These are phyloP conservation scores for Todiramphus saurophagus DNA, from an alignment of 2,113 vertebrate genomes.

Conservation along the genomic window DNA sequence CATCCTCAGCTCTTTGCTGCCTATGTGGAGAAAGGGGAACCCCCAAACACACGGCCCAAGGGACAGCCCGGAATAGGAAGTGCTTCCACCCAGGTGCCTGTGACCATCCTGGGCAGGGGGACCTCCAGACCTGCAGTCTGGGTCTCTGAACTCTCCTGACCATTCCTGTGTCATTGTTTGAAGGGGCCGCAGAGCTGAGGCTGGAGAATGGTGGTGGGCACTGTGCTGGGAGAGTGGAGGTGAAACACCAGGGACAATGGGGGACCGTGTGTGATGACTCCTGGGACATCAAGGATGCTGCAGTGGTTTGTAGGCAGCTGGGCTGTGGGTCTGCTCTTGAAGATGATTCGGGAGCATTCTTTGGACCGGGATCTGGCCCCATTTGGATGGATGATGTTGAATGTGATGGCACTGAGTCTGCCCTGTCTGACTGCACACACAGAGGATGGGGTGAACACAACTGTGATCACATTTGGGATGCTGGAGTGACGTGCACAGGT, in stretches of 20 bases:
- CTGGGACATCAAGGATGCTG: neutral
- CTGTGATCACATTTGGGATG: neutral
- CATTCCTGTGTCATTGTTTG: neutral
- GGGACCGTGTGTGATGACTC: neutral
- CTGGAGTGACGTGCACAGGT: neutral
- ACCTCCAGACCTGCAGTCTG: no score
- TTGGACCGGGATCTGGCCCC: neutral
- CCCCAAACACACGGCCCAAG: no score
- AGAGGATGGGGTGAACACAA: neutral
- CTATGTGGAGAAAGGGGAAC: no score
- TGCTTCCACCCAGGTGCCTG: no score
- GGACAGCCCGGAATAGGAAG: no score
- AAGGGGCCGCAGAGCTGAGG: neutral
- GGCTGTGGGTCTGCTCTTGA: neutral
- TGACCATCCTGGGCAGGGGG: no score
- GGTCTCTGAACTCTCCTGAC: neutral
- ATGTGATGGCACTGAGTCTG: neutral
- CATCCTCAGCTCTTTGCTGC: no score
- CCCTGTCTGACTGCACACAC: neutral
- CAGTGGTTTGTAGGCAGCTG: neutral
- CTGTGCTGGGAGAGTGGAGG: neutral
- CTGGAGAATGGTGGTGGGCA: neutral
- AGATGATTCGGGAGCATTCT: neutral
- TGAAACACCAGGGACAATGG: neutral
- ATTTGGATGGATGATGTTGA: neutral